Base-by-base conservation (phyloP, 2,888 invertebrate species). In the Gymnoscelis rufifasciata region DNA sequence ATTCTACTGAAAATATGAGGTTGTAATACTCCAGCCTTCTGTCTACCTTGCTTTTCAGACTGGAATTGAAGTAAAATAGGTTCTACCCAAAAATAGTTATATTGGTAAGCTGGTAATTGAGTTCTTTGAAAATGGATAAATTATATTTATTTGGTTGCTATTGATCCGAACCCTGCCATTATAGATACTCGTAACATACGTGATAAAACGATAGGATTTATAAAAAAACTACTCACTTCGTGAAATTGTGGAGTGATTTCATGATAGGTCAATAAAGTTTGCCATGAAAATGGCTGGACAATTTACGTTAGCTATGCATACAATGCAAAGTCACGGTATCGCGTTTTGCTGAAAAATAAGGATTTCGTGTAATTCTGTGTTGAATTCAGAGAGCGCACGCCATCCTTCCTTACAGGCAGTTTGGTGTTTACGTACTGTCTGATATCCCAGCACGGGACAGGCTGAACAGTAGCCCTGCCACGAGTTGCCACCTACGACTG, bases 381-480 rank as follows among this genome's bases (percentile, higher is more conserved):
- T 10, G 37, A 48, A 33, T 52, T 52, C 38, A 38, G 41, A 42
- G 44, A 47, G 49, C 37, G 43, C 56, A 58, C 57, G 57, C 56
- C 36, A 58, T 42, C 19, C 19, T 19, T 43, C 43, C 52, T 58
- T 31, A 60, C 45, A 39, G 51, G 51, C 46, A 45, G 49, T 43
- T 35, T 46, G 37, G 41, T 47, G 60, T 63, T 58, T 62, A 44
- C 51, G 42, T 14, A 42, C 42, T 54, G 53, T 56, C 59, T 56
- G 26, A 59, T 40, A 52, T 52, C 54, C 48, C 50, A 42, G 37
- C 46, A 43, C 37, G 14, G 41, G 38, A 15, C 45, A 49, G 38
- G 42, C 26, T 29, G 46, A 40, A 33, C 13, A 39, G 10, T 41
- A 36, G 39, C 35, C 38, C 35, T 39, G 13, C 24, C n/a, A n/a